Evolutionary conservation across 2,888 invertebrate species (phyloP).

Genomic region (Eugnorisma glareosa): DNA sequence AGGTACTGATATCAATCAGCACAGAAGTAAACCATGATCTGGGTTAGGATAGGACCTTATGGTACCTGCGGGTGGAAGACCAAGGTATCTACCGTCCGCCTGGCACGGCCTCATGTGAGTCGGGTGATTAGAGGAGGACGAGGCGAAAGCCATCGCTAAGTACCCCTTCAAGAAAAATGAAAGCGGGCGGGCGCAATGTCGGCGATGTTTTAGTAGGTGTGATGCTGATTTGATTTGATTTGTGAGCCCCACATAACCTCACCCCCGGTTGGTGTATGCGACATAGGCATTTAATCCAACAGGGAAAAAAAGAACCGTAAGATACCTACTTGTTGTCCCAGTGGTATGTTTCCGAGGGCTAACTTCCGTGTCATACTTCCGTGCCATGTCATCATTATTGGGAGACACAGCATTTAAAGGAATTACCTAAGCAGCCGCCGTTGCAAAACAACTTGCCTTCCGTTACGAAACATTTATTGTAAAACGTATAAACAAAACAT

Average conservation of each 20-base stretch:
- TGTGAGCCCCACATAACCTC: neutral
- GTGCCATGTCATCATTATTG: too few species aligned
- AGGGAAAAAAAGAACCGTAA: neutral
- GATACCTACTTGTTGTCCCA: neutral
- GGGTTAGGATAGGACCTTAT: neutral
- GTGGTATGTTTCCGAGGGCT: neutral
- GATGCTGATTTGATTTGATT: too few species aligned
- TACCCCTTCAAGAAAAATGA: neutral
- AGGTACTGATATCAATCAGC: neutral
- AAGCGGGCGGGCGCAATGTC: too few species aligned
- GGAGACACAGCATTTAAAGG: neutral
- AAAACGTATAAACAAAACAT: slow-evolving; percentile 31
- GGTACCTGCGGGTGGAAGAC: neutral
- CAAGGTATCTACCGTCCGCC: neutral
- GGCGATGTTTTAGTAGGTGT: neutral
- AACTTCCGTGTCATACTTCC: too few species aligned
- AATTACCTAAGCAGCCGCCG: neutral
- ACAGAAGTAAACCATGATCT: neutral
- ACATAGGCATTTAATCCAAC: too few species aligned
- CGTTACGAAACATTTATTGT: slow-evolving; percentile 14
- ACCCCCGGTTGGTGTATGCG: too few species aligned
- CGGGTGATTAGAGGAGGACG: neutral
- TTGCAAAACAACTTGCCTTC: neutral
- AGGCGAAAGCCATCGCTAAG: neutral
- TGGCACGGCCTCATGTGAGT: neutral